phyloP scores from a whole-genome alignment of 2,888 invertebrate genomes.

The Andrena bicolor region DNA sequence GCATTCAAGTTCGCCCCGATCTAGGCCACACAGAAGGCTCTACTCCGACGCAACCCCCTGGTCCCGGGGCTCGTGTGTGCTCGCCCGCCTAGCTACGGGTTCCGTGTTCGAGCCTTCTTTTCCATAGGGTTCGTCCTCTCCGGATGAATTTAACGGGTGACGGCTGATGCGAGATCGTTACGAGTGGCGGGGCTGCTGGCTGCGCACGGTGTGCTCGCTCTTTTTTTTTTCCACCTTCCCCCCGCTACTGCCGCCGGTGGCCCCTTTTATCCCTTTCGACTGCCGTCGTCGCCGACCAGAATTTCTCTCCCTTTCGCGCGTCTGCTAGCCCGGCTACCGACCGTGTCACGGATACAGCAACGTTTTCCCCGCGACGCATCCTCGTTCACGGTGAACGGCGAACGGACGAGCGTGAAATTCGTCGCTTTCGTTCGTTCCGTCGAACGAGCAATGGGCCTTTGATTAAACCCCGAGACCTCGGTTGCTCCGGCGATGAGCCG shows the following conservation, averaged over 20 bases:
- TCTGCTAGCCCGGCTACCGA: conserved; percentile 2
- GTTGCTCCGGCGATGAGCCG: conserved; percentile 55
- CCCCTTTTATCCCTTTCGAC: conserved; percentile 43
- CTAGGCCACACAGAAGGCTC: conserved; percentile 80
- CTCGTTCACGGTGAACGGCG: conserved; percentile 21
- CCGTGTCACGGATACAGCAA: conserved; percentile 38
- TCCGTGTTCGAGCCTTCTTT: conserved; percentile 73
- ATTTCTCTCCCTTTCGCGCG: conserved; percentile 19
- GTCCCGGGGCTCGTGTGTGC: conserved; percentile 40
- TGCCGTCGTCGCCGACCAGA: conserved; percentile 41
- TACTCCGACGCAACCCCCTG: conserved; percentile 58
- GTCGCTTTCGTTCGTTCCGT: conserved; percentile 75
- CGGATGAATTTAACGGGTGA: conserved; percentile 80
- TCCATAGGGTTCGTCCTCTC: conserved; percentile 78
- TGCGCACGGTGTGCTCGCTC: conserved; percentile 62
- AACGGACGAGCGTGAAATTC: conserved; percentile 73
- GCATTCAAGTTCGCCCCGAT: conserved; percentile 83
- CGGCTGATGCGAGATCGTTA: conserved; percentile 80
- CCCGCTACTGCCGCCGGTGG: conserved; percentile 10
- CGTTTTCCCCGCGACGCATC: conserved; percentile 49
- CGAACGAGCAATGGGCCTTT: conserved; percentile 80
- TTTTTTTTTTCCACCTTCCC: conserved; percentile 53
- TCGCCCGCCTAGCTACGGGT: conserved; percentile 62
- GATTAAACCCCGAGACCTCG: conserved; percentile 79
- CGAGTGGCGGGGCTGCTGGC: conserved; percentile 72